Percentiles rank a stretch among this genome's conserved stretches.
These are phyloP conservation scores for Zosterops borbonicus DNA, from an alignment of 2,113 vertebrate species.

Conservation along the genomic window DNA sequence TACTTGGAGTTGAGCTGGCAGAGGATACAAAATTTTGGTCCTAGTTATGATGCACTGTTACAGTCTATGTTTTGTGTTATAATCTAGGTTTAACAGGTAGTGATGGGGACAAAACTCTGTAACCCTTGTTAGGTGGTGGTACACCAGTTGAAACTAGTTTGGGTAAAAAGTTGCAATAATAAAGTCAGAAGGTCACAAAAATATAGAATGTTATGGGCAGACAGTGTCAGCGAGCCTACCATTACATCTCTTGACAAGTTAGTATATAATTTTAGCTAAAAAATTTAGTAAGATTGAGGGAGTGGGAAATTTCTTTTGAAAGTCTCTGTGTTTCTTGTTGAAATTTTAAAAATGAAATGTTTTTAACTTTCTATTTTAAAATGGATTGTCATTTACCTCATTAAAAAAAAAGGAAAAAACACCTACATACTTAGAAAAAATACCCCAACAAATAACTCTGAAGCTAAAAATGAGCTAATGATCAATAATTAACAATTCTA, in stretches of 20 bases:
- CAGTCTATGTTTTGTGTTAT: not conserved
- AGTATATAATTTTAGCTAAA: not conserved
- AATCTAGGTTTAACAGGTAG: not conserved
- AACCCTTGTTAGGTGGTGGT: not conserved
- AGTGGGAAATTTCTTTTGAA: not conserved
- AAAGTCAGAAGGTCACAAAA: not conserved
- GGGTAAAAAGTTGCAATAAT: not conserved
- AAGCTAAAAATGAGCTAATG: not conserved
- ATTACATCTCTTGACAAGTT: not conserved
- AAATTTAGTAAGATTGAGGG: not conserved
- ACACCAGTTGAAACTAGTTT: not conserved
- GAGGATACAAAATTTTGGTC: not conserved
- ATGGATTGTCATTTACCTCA: not conserved
- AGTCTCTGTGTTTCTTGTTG: not conserved
- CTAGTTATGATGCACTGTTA: not conserved
- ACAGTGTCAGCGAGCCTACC: not conserved
- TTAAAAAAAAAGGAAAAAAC: not conserved
- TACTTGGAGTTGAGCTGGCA: not conserved
- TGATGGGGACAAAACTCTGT: not conserved
- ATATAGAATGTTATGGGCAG: not conserved
- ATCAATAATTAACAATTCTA: not conserved
- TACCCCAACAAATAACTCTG: not conserved
- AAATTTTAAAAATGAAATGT: not conserved
- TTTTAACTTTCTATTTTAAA: not conserved
- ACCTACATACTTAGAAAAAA: not conserved